Evolutionary conservation across 1,140 invertebrate species (phyloP), one percentile per base, ranked within the genome.

Genomic region (Hermetia illucens): DNA sequence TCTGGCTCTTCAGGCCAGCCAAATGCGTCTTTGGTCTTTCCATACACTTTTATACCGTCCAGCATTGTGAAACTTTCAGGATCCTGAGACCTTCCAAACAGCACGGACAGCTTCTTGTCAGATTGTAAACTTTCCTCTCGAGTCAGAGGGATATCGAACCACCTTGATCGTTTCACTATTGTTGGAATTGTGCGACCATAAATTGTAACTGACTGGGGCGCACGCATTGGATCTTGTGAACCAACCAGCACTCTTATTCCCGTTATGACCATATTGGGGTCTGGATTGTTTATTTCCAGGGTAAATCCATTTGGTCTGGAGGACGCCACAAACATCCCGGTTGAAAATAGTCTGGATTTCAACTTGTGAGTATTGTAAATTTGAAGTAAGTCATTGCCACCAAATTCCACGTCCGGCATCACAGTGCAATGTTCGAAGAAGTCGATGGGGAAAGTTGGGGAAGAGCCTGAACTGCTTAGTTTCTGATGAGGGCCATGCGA

Each of bases 1-100:
- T 95, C 91, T 10, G 72, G 75, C 53, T 96, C 92, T 61, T 97
- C 92, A 1, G 92, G 91, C 93, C 92, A 97, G 29, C 90, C 91
- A 63, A 97, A 94, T 1, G 79, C 69, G 56, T 96, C 92, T 66
- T 96, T 97, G 3, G 86, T 88, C 64, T 95, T 94, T 2, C 89
- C 90, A 60, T 96, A 88, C 18, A 73, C 61, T 69, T 92, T 93
- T 10, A 96, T 79, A 27, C 85, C 90, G 62, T 96, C 91, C 3
- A 97, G 74, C 73, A 94, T 84, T 17, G 82, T 93, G 2, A 95
- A 78, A 44, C 80, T 77, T 46, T 86, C 83, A 1, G 85, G 74
- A 65, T 95, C 90, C 55, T 79, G 76, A 21, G 90, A 93, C 3
- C 87, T 77, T 38, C 89, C 88, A 66, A 98, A 93, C 25, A 75